Percentiles rank a stretch among this genome's conserved stretches.
Evolutionary conservation across 2,888 invertebrate species (phyloP).

Genomic region (Lycophotia porphyrea): DNA sequence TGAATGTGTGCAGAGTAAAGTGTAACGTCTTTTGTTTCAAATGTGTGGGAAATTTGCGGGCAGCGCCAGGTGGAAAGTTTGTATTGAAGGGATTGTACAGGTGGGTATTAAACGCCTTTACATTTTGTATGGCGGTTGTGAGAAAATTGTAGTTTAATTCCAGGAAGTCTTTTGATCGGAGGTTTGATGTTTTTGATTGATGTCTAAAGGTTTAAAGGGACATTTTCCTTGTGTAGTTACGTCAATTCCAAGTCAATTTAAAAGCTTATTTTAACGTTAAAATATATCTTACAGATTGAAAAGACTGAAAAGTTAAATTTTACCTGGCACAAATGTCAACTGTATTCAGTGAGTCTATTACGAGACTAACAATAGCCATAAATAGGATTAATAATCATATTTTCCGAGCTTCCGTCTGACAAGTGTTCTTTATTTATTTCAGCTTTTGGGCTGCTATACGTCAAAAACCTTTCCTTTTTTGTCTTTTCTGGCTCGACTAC

Average conservation of each 20-base stretch:
- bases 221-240: background rate
- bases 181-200: slow-evolving; percentile 24
- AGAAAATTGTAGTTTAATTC: slow-evolving; percentile 33
- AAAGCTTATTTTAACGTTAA: background rate
- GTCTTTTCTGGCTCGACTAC: background rate
- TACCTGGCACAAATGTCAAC: background rate
- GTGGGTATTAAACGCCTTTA: slow-evolving; percentile 4
- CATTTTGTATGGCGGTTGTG: background rate
- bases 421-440: slow-evolving; percentile 4
- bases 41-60: slow-evolving; percentile 63
- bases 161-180: slow-evolving; percentile 15
- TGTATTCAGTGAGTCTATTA: slow-evolving; percentile 23
- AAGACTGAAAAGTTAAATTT: background rate
- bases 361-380: background rate
- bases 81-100: slow-evolving; percentile 36
- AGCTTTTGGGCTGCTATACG: background rate
- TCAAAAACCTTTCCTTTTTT: background rate
- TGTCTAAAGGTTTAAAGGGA: background rate
- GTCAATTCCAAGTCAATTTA: background rate
- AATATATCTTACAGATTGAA: background rate
- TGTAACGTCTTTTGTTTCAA: slow-evolving; percentile 61
- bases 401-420: background rate
- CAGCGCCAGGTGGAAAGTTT: slow-evolving; percentile 49
- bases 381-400: slow-evolving; percentile 11
- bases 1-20: slow-evolving; percentile 54